A percentile compares a stretch with the other conserved stretches of the same genome.
phyloP scores from a whole-genome alignment of 2,797 vertebrate genomes.

The Falco berigora region DNA sequence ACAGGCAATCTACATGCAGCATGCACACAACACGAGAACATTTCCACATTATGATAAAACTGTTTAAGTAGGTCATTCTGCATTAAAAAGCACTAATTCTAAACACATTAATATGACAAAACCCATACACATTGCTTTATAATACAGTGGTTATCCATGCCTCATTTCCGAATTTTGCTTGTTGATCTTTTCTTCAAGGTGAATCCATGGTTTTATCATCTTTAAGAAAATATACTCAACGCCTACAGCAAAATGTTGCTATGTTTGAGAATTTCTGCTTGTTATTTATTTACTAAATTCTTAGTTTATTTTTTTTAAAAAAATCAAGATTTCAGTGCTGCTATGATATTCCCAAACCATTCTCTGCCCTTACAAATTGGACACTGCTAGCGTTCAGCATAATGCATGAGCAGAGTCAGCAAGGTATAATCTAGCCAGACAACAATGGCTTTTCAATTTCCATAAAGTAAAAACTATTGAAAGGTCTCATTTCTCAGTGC shows the following conservation, averaged over 20 bases:
- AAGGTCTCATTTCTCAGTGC: background rate
- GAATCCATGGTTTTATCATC: background rate
- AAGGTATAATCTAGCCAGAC: background rate
- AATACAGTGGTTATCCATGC: background rate
- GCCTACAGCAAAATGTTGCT: background rate
- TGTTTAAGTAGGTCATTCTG: background rate
- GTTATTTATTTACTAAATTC: background rate
- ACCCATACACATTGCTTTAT: accelerated
- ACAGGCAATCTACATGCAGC: background rate
- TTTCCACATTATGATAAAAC: background rate
- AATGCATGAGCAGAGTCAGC: background rate
- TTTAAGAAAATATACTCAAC: background rate
- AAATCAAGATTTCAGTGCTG: background rate
- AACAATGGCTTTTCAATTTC: background rate
- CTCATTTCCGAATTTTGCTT: background rate
- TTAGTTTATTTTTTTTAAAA: background rate
- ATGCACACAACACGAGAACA: background rate
- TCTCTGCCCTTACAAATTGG: background rate
- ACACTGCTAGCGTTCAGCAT: background rate
- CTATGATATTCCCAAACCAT: background rate
- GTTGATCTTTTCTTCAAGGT: background rate
- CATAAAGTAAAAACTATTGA: background rate
- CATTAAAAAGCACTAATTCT: background rate
- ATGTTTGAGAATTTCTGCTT: background rate
- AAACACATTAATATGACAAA: background rate